These are phyloP conservation scores for Trichacis sp. DNA, from an alignment of 2,888 invertebrate genomes.

Conservation along the genomic window DNA sequence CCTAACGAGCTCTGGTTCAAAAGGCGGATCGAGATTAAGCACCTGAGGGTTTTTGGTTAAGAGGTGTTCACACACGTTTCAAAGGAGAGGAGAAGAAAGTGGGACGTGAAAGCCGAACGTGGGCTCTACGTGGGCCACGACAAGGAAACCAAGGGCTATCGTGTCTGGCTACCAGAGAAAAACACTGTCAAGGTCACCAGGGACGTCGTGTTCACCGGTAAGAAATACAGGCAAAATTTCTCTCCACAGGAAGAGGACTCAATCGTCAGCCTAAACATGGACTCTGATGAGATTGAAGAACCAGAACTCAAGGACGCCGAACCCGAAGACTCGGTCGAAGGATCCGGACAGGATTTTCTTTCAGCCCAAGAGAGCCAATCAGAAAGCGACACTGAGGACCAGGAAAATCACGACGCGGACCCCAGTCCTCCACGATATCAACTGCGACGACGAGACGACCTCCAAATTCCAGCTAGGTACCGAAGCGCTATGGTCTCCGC, in stretches of 20 bases:
- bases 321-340: background rate
- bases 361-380: background rate
- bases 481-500: background rate
- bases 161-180: slow-evolving; percentile 19
- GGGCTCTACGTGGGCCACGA: slow-evolving; percentile 26
- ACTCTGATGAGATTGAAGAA: too few relatives aligned
- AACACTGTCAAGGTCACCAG: background rate
- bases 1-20: slow-evolving; percentile 17
- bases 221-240: background rate
- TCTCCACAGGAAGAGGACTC: background rate
- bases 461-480: background rate
- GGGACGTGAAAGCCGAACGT: slow-evolving; percentile 20
- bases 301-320: too few relatives aligned
- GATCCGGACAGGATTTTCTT: background rate
- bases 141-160: slow-evolving; percentile 19
- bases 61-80: slow-evolving; percentile 17
- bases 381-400: background rate
- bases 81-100: slow-evolving; percentile 11
- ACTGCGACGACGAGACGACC: background rate
- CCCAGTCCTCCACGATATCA: background rate
- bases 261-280: too few relatives aligned
- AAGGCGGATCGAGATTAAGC: background rate
- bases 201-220: background rate
- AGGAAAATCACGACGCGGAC: background rate
- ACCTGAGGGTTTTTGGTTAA: slow-evolving; percentile 23